Evolutionary conservation across 2,888 invertebrate species (phyloP).

Genomic region (Parnassius smintheus): DNA sequence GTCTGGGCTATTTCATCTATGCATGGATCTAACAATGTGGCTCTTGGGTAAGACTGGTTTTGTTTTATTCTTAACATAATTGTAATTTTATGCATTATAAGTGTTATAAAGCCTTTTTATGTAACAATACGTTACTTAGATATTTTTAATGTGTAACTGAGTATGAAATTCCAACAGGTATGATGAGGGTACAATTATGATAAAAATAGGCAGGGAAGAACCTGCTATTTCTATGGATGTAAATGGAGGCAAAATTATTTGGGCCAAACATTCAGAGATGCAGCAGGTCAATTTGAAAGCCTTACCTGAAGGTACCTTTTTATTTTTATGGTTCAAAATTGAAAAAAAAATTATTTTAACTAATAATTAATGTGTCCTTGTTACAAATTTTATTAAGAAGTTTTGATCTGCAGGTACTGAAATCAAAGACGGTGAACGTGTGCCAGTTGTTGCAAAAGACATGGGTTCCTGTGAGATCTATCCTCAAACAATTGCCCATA

Average conservation of each 20-base stretch:
- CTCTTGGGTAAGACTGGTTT: conserved; percentile 85
- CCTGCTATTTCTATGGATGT: conserved; percentile 99
- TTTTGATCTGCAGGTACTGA: conserved; percentile 72
- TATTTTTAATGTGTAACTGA: too few species aligned
- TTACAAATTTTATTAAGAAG: not conserved
- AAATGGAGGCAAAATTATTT: conserved; percentile 98
- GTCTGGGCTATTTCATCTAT: conserved; percentile 98
- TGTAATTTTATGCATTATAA: not conserved
- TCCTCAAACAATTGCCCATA: conserved; percentile 98
- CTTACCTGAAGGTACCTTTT: conserved; percentile 84
- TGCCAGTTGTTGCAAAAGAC: conserved; percentile 97
- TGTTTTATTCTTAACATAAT: conserved; percentile 1
- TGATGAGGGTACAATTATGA: conserved; percentile 97
- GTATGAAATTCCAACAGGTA: conserved; percentile 74
- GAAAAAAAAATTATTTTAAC: not conserved
- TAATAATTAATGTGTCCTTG: not conserved
- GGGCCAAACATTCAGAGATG: conserved; percentile 99
- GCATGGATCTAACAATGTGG: conserved; percentile 97
- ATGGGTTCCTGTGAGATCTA: conserved; percentile 99
- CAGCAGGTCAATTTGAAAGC: conserved; percentile 97
- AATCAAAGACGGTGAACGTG: conserved; percentile 94
- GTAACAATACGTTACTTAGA: too few species aligned
- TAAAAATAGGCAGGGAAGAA: conserved; percentile 98
- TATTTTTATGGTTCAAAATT: not conserved
- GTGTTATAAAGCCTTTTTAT: too few species aligned